Evolutionary conservation across 2,113 vertebrate species (phyloP).

Genomic region (Tragelaphus buxtoni): DNA sequence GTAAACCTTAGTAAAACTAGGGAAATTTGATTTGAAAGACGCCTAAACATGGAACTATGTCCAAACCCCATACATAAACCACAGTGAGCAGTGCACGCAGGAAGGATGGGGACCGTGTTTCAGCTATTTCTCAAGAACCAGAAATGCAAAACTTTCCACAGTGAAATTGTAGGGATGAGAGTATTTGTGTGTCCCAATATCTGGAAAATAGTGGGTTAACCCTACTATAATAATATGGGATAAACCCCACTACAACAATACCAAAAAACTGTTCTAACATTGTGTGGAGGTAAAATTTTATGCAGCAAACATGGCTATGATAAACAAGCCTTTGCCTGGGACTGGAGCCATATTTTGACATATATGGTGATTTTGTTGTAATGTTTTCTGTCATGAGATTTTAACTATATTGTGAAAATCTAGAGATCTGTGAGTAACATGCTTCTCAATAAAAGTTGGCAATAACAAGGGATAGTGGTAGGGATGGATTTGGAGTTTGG

Average conservation of each 20-base stretch:
- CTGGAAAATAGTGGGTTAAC: not conserved
- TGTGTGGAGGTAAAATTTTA: not conserved
- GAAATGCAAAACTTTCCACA: not conserved
- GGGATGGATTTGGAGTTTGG: not conserved
- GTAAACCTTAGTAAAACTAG: not conserved
- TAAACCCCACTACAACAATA: not conserved
- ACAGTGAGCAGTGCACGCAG: not conserved
- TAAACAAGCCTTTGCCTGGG: not conserved
- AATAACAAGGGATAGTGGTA: not conserved
- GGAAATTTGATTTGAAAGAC: conserved; percentile 12
- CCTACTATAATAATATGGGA: not conserved
- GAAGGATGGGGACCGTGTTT: not conserved
- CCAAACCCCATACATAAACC: not conserved
- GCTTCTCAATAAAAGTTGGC: not conserved
- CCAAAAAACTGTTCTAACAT: not conserved
- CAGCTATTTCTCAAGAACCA: not conserved
- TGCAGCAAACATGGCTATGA: not conserved
- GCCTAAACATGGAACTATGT: not conserved
- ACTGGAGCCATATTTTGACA: not conserved
- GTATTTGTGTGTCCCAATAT: not conserved
- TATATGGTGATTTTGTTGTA: not conserved
- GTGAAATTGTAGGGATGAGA: not conserved
- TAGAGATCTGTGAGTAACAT: not conserved
- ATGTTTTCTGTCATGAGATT: not conserved
- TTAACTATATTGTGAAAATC: not conserved